Conservation (phyloP, 1,140 invertebrate genomes). For the Lysiphlebus fabarum region DNA sequence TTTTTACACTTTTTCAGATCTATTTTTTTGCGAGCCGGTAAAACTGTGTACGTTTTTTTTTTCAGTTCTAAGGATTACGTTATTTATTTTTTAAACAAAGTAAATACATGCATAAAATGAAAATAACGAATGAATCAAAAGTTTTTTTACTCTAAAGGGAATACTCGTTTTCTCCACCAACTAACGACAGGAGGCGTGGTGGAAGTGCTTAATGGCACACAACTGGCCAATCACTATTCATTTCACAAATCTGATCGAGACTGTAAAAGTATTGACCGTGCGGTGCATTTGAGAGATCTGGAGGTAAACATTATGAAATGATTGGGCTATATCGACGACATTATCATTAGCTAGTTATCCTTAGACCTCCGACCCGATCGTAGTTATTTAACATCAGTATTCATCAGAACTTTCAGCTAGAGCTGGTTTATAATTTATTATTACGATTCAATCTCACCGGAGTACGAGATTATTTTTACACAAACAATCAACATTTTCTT, state of each 20-base stretch:
- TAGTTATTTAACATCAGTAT: slow-evolving; percentile 43
- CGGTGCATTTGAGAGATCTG: slow-evolving; percentile 55
- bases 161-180: too few species aligned
- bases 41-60: too few species aligned
- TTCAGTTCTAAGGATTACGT: too few species aligned
- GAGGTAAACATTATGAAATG: slow-evolving; percentile 45
- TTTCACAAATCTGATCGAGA: slow-evolving; percentile 5
- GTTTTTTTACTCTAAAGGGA: too few species aligned
- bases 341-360: slow-evolving; percentile 49
- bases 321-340: slow-evolving; percentile 36
- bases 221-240: slow-evolving; percentile 14
- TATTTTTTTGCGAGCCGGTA: too few species aligned
- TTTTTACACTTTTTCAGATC: too few species aligned
- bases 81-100: too few species aligned
- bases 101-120: too few species aligned
- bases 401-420: not conserved
- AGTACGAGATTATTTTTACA: too few species aligned
- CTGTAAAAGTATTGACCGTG: slow-evolving; percentile 56
- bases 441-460: too few species aligned
- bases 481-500: too few species aligned
- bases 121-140: too few species aligned
- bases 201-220: not conserved
- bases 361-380: slow-evolving; percentile 39
- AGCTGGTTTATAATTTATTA: not conserved
- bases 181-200: slow-evolving; percentile 11